Evolutionary conservation across 2,113 vertebrate genomes (phyloP).

Genomic region (Eulemur rufifrons): DNA sequence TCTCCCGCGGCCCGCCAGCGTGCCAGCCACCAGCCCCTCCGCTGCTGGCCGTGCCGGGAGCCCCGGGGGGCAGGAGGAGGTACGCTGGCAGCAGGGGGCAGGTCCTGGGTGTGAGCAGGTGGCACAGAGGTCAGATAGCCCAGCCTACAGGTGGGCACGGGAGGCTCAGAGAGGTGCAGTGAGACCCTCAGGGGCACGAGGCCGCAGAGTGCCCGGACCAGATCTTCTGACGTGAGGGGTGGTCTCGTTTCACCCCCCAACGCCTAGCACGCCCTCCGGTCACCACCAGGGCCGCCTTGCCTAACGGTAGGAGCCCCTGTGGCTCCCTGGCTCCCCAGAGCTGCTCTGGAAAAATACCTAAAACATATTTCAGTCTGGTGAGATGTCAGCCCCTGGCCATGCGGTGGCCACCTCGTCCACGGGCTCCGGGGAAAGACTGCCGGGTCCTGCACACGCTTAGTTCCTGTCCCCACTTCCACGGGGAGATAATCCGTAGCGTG

Average conservation of each 20-base stretch:
- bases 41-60: too few relatives aligned
- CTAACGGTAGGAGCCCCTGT: neutral
- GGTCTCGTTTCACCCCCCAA: neutral
- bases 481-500: neutral
- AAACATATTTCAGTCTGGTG: too few relatives aligned
- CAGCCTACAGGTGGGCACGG: neutral
- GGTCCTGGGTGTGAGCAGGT: too few relatives aligned
- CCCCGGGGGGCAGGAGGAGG: neutral
- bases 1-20: too few relatives aligned
- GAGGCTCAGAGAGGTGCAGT: neutral
- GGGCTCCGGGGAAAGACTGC: too few relatives aligned
- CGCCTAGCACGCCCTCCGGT: neutral
- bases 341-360: neutral
- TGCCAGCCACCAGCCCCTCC: rapidly evolving
- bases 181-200: too few relatives aligned
- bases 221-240: neutral
- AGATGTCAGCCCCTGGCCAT: neutral
- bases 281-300: neutral
- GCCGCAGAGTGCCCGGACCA: neutral
- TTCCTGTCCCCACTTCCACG: neutral
- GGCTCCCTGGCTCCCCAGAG: neutral
- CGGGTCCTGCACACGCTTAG: neutral
- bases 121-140: neutral
- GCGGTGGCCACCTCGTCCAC: neutral
- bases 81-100: neutral